Evolutionary conservation across 1,140 invertebrate genomes (phyloP).

Genomic region (Tetranychus urticae): DNA sequence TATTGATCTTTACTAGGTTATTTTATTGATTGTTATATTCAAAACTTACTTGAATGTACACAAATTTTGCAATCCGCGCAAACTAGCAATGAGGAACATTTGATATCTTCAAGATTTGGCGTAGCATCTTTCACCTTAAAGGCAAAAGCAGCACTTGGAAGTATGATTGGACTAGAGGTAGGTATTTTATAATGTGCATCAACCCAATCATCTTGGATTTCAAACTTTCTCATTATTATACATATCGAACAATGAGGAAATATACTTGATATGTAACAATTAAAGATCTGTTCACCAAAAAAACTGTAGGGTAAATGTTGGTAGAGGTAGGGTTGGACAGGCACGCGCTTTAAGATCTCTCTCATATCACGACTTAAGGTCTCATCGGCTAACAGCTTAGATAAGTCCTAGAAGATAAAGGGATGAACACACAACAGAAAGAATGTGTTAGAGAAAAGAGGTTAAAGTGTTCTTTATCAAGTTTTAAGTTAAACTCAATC

Average conservation of each 20-base stretch:
- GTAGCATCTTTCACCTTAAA: neutral
- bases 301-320: neutral
- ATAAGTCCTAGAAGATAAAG: too few relatives aligned
- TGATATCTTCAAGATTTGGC: neutral
- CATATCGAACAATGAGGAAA: conserved; percentile 23
- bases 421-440: too few relatives aligned
- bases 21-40: neutral
- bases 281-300: conserved; percentile 15
- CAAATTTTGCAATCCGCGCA: conserved; percentile 22
- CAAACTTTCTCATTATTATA: conserved; percentile 20
- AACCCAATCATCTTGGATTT: conserved; percentile 11
- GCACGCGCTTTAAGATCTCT: too few relatives aligned
- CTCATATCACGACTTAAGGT: too few relatives aligned
- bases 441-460: too few relatives aligned
- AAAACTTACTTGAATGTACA: conserved; percentile 22
- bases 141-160: conserved; percentile 4
- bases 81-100: conserved; percentile 17
- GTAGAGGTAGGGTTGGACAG: neutral
- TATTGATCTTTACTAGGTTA: too few relatives aligned
- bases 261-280: conserved; percentile 15
- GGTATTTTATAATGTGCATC: conserved; percentile 2
- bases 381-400: too few relatives aligned
- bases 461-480: too few relatives aligned
- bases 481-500: too few relatives aligned
- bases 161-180: neutral